Base-by-base conservation (phyloP, 2,888 invertebrate genomes). In the Carabus problematicus region DNA sequence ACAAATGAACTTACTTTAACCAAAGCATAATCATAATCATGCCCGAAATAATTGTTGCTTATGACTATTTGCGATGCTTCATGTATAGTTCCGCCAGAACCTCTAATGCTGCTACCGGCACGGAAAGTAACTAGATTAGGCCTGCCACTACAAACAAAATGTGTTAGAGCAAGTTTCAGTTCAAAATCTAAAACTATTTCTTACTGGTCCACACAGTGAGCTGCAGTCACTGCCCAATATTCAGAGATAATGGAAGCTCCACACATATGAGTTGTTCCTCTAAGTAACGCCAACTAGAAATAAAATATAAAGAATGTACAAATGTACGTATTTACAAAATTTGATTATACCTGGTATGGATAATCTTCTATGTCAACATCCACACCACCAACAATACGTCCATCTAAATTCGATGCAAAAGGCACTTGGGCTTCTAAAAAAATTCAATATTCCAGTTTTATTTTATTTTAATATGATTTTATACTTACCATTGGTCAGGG, bases 141-240 rank as follows among this genome's bases (percentile, higher is more conserved):
- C 29, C 11, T 8, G 19, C n/a, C 55, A 18, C 55, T 29, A 55
- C 29, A 29, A n/a, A n/a, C 8, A 55, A 55, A 1, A 55, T 7
- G 6, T 16, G 7, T 16, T 11, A 18, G 9, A 55, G 1, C 8
- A 55, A 7, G 12, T 14, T 18, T 12, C 6, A 8, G 9, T 12
- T 18, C 8, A 55, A 55, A 9, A 12, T 55, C 6, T 55, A 19
- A 16, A 55, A 29, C 29, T 29, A 60, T 60, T 39, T 40, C 52
- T 54, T 63, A 63, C 63, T 47, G 45, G 45, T 63, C 54, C 14
- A 63, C 63, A 39, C 63, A 63, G 16, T 63, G 63, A 12, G 63
- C 29, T 4, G 63, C 63, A 40, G 63, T 63, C 1, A 63, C 39
- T 12, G 42, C 63, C 63, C 63, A 63, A n/a, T 63, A 39, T 6